phyloP scores from a whole-genome alignment of 2,797 vertebrate species.

The Neosilurus hyrtlii region DNA sequence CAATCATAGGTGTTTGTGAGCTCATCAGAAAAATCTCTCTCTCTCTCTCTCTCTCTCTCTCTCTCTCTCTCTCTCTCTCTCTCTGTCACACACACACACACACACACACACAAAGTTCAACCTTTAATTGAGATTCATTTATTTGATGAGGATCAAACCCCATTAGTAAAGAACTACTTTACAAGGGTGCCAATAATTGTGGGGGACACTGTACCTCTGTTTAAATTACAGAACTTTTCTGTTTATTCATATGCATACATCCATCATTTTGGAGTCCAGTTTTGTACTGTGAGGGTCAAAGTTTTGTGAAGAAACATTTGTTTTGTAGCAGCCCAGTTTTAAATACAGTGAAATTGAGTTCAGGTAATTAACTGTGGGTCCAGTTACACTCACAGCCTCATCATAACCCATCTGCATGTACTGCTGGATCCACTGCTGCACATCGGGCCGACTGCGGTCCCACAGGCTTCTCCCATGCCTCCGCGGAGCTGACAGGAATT shows the following conservation, averaged over 20 bases:
- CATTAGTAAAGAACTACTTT: too few species aligned
- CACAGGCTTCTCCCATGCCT: slow-evolving; percentile 78
- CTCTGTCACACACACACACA: too few species aligned
- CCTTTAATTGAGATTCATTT: too few species aligned
- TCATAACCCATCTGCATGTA: slow-evolving; percentile 84
- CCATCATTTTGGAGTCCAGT: not conserved
- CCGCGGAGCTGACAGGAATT: slow-evolving; percentile 73
- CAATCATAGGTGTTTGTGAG: too few species aligned
- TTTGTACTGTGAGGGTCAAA: not conserved
- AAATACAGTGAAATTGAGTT: too few species aligned
- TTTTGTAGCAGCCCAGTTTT: not conserved
- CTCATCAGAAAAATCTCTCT: too few species aligned
- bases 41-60: too few species aligned
- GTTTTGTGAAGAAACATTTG: not conserved
- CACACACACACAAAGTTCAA: too few species aligned
- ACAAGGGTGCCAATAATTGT: too few species aligned
- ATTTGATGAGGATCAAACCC: too few species aligned
- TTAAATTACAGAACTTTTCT: not conserved
- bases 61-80: too few species aligned
- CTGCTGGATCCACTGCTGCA: slow-evolving; percentile 87
- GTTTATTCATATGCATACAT: not conserved
- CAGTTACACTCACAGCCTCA: slow-evolving; percentile 74
- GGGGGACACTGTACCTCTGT: not conserved
- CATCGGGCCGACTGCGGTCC: slow-evolving; percentile 78
- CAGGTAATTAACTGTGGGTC: not conserved